Evolutionary conservation across 2,113 vertebrate genomes (phyloP), one percentile per base, ranked within the genome.

Genomic region (Phalacrocorax carbo): DNA sequence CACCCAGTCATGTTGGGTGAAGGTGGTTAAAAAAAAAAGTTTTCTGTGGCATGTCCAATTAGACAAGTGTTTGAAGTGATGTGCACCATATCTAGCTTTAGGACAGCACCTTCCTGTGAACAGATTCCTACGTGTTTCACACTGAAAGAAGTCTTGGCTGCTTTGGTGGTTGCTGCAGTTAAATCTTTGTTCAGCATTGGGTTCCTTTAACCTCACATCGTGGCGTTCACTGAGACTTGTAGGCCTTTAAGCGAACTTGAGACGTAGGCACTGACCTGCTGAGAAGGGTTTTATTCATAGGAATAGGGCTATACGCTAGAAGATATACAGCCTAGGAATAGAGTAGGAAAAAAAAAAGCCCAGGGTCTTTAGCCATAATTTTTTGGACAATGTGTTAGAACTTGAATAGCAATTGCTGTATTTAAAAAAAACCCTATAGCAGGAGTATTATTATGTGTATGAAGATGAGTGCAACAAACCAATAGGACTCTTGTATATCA

Each of bases 81-180:
- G 52, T 20, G 22, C 29, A 1, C 17, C 2, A 0, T 19, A 1
- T 8, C 17, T 52, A 13, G 60, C 60, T 81, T 36, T 36, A 25
- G 90, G 93, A 89, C 65, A 26, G 78, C 73, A 15, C 52, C 70
- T 85, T 38, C 7, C 0, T 76, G 46, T 9, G 1, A 17, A 44
- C 30, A 2, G 62, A 38, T 73, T 40, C 1, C 26, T 15, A 5
- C 30, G 0, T 3, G 23, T 60, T 93, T 62, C 21, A 4, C 46
- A 0, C 13, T 30, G 52, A 49, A 81, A 62, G 71, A 48, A 82
- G 72, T 71, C 64, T 55, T 22, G 21, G 34, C 51, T 38, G 3
- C 19, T 80, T 19, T 12, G 48, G 38, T 58, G 15, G 51, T 32
- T 78, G 64, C 29, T 51, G 46, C 48, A 32, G 11, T 60, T 0